Conservation (phyloP, 2,888 invertebrate species). For the Tachina fera region DNA sequence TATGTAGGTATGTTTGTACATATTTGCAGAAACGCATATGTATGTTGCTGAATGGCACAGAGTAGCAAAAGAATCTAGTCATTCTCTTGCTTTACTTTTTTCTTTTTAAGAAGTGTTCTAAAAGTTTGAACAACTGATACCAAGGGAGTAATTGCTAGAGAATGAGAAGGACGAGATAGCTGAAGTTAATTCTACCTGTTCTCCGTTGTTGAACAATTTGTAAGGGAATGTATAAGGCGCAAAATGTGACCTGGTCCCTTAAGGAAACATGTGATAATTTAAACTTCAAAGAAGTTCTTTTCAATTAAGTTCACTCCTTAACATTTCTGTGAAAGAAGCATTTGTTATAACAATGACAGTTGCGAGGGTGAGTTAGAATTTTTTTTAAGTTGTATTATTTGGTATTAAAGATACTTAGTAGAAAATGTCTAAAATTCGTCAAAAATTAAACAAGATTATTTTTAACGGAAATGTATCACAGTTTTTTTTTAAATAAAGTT, state of each 20-base stretch:
- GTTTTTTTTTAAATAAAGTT: too few species aligned
- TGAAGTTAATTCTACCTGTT: conserved; percentile 15
- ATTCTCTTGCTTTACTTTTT: neutral
- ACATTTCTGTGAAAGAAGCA: conserved; percentile 21
- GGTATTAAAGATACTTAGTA: too few species aligned
- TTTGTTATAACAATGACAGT: neutral
- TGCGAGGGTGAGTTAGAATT: neutral
- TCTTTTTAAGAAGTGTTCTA: conserved; percentile 13
- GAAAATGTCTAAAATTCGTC: too few species aligned
- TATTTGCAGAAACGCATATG: neutral
- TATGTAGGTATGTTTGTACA: neutral
- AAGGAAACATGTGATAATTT: conserved; percentile 26
- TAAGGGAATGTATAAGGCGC: neutral
- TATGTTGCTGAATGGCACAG: neutral
- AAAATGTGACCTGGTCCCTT: neutral
- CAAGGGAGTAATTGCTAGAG: conserved; percentile 19
- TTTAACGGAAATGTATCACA: too few species aligned
- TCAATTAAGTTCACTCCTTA: conserved; percentile 50
- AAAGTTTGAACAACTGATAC: conserved; percentile 31
- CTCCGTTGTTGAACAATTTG: neutral
- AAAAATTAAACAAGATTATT: too few species aligned
- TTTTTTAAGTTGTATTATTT: neutral
- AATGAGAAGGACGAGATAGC: neutral
- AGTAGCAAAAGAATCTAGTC: conserved; percentile 47
- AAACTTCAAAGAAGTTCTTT: conserved; percentile 45